phyloP scores from a whole-genome alignment of 2,888 invertebrate genomes.

The Tetropium fuscum region DNA sequence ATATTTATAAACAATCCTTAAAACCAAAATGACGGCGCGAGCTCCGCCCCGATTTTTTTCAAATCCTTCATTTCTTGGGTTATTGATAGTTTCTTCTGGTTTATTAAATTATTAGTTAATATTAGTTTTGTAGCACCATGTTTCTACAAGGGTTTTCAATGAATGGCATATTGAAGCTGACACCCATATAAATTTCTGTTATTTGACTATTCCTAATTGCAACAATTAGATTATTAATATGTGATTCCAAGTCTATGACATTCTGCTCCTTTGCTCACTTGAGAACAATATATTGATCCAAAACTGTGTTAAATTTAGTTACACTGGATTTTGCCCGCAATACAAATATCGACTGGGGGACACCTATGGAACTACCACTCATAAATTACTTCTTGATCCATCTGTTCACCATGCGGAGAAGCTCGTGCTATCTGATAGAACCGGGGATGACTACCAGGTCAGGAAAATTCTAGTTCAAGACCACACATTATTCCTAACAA shows the following conservation, averaged over 20 bases:
- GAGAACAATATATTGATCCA: background rate
- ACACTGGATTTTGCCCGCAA: conserved; percentile 83
- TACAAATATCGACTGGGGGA: conserved; percentile 80
- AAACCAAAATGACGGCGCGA: no score
- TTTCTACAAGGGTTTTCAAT: no score
- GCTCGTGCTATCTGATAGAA: conserved; percentile 75
- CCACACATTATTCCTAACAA: background rate
- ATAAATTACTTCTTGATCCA: conserved; percentile 81
- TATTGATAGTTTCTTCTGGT: no score
- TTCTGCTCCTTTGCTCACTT: background rate
- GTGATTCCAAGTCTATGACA: background rate
- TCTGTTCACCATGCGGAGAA: conserved; percentile 79
- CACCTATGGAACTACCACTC: conserved; percentile 80
- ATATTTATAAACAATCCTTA: no score
- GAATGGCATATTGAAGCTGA: no score
- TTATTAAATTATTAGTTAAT: no score
- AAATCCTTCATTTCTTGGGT: no score
- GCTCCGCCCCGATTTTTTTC: no score
- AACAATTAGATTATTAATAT: no score
- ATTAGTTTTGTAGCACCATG: no score
- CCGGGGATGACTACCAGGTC: conserved; percentile 75
- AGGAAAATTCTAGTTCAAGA: conserved; percentile 4
- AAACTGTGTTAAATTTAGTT: conserved; percentile 66
- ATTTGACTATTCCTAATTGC: no score
- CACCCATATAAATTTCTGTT: no score